Conservation (phyloP, 2,888 invertebrate species). For the Mactromeris polynyma region DNA sequence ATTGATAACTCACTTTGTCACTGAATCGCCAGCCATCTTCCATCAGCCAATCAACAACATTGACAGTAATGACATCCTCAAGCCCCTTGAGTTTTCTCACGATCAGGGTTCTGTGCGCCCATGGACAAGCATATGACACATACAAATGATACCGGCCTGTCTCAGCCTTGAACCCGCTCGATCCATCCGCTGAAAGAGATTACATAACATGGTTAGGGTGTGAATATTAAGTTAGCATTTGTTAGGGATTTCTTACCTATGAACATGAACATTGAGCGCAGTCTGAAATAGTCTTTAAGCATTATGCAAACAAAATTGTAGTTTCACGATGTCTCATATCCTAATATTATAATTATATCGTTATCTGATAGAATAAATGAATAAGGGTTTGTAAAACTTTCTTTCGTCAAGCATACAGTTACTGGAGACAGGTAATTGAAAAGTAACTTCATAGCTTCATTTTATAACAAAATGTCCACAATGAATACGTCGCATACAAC, state of each 20-base stretch:
- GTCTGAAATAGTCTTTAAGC: too few relatives aligned
- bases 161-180: constrained; percentile 82
- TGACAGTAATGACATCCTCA: constrained; percentile 79
- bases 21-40: constrained; percentile 82
- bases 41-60: constrained; percentile 83
- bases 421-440: too few relatives aligned
- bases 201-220: neutral
- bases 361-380: too few relatives aligned
- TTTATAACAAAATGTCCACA: too few relatives aligned
- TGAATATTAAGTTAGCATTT: neutral
- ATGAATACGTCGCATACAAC: too few relatives aligned
- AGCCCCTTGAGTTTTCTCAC: constrained; percentile 83
- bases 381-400: too few relatives aligned
- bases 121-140: constrained; percentile 85
- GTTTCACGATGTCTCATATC: neutral
- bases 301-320: neutral
- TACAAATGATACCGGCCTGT: constrained; percentile 85
- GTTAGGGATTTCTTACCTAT: neutral
- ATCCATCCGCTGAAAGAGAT: constrained; percentile 84
- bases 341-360: neutral
- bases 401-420: too few relatives aligned
- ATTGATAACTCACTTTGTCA: neutral
- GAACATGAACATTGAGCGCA: too few relatives aligned
- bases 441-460: too few relatives aligned
- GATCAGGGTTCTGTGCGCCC: constrained; percentile 84